These are phyloP conservation scores for Apogon talboti DNA, from an alignment of 2,797 vertebrate species.

Conservation along the genomic window DNA sequence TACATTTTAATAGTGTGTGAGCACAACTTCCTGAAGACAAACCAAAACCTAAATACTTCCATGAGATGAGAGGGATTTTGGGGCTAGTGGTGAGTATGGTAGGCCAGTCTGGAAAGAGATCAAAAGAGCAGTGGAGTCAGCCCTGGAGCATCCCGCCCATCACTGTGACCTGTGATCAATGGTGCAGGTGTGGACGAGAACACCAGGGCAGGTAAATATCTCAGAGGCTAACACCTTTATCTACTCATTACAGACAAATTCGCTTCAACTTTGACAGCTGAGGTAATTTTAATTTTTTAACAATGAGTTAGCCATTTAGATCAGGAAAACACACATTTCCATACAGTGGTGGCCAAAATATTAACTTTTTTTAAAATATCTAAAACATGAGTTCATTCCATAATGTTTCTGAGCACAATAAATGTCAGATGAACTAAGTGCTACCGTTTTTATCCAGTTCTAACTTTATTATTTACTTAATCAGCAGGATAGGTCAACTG, in stretches of 20 bases:
- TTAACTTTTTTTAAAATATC: no score
- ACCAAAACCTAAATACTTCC: constrained; percentile 20
- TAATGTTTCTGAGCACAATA: no score
- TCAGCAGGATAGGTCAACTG: no score
- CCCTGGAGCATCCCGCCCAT: constrained; percentile 71
- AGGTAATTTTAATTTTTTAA: neutral
- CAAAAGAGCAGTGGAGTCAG: constrained; percentile 72
- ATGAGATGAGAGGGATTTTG: constrained; percentile 39
- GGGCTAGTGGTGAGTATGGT: constrained; percentile 24
- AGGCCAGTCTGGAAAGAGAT: constrained; percentile 63
- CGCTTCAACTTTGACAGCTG: constrained; percentile 23
- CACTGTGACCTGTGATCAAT: constrained; percentile 72
- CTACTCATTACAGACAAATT: constrained; percentile 47
- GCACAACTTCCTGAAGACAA: constrained; percentile 27
- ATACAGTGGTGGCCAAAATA: no score
- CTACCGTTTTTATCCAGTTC: no score
- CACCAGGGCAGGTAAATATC: constrained; percentile 70
- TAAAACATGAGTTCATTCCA: no score
- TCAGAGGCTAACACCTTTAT: constrained; percentile 68
- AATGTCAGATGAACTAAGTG: no score
- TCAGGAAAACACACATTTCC: constrained; percentile 6
- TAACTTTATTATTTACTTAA: no score
- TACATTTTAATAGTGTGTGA: constrained; percentile 1
- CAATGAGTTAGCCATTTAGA: neutral
- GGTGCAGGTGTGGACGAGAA: constrained; percentile 74